phyloP scores from a whole-genome alignment of 1,140 invertebrate species.

The Bombus pyrosoma region DNA sequence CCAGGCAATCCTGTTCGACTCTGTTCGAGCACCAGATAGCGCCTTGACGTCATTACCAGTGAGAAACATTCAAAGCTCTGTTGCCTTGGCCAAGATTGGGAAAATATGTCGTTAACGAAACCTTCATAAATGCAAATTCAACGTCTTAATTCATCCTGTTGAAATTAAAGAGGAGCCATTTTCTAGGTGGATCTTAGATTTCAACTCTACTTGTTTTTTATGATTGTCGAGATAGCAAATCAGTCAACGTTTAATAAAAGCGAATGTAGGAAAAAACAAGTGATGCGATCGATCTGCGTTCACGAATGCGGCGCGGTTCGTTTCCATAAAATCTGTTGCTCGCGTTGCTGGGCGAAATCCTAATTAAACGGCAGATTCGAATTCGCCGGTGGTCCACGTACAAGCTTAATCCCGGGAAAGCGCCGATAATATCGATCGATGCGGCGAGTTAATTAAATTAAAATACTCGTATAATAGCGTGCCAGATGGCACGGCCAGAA shows the following conservation, averaged over 20 bases:
- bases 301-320: constrained; percentile 51
- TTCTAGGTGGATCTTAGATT: not conserved
- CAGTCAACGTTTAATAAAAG: not conserved
- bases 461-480: constrained; percentile 82
- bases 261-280: constrained; percentile 27
- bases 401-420: constrained; percentile 80
- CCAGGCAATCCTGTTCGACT: no score
- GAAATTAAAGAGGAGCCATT: not conserved
- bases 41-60: not conserved
- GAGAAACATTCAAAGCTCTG: not conserved
- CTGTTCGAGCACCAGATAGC: not conserved
- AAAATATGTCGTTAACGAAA: not conserved
- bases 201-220: not conserved
- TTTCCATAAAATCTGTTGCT: constrained; percentile 80
- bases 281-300: constrained; percentile 41
- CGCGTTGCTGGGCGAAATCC: constrained; percentile 78
- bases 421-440: constrained; percentile 82
- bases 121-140: not conserved
- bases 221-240: not conserved
- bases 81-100: not conserved
- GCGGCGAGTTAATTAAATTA: constrained; percentile 82
- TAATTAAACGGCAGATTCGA: constrained; percentile 82
- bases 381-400: constrained; percentile 72
- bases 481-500: constrained; percentile 80
- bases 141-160: not conserved